Conservation (phyloP, 2,113 vertebrate species). For the Podarcis cretensis region DNA sequence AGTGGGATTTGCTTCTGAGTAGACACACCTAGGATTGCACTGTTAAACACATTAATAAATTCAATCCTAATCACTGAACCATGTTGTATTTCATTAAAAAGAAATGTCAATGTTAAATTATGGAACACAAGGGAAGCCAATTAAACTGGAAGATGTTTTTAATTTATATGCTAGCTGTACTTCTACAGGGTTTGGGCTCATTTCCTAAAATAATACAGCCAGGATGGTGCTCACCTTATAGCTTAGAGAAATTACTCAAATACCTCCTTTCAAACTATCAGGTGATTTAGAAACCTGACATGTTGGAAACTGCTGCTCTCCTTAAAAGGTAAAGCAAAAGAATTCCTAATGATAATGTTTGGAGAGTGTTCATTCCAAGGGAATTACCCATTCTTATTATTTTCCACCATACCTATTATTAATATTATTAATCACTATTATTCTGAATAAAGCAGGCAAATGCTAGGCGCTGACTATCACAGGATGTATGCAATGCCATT, state of each 20-base stretch:
- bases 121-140: slow-evolving; percentile 33
- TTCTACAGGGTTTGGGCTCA: slow-evolving; percentile 13
- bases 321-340: slow-evolving; percentile 28
- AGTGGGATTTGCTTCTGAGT: no score
- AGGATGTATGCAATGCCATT: neutral
- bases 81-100: neutral
- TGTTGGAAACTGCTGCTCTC: slow-evolving; percentile 1
- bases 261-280: slow-evolving; percentile 21
- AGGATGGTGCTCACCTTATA: slow-evolving; percentile 20
- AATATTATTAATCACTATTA: neutral
- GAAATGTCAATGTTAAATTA: slow-evolving; percentile 21
- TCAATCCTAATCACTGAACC: neutral
- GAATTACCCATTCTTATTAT: slow-evolving; percentile 8
- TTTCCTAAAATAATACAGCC: slow-evolving; percentile 18
- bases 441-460: slow-evolving; percentile 13
- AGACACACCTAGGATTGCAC: neutral
- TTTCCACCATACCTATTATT: slow-evolving; percentile 1
- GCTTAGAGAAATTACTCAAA: slow-evolving; percentile 37
- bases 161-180: slow-evolving; percentile 21
- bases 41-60: neutral
- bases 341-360: slow-evolving; percentile 18
- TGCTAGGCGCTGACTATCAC: neutral
- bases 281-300: slow-evolving; percentile 22
- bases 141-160: slow-evolving; percentile 31
- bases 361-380: slow-evolving; percentile 14